These are phyloP conservation scores for Enteromius viviparus DNA, from an alignment of 2,797 vertebrate species.

Conservation along the genomic window DNA sequence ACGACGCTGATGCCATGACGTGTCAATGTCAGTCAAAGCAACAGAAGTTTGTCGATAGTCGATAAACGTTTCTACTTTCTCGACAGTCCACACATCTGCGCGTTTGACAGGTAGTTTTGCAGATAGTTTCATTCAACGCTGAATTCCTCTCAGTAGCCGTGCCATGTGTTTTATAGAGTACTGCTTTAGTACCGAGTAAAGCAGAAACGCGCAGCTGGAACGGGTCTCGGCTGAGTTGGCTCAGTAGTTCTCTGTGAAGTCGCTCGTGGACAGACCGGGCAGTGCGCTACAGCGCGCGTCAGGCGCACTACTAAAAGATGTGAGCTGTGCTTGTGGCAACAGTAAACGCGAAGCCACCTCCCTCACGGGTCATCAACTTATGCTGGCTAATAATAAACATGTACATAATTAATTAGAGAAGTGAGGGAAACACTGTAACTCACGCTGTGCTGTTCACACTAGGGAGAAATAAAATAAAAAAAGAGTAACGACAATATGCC, in stretches of 20 bases:
- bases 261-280: not conserved
- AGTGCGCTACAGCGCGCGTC: slow-evolving; percentile 14
- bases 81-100: slow-evolving; percentile 11
- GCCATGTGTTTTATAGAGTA: not conserved
- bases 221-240: not conserved
- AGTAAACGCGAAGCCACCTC: slow-evolving; percentile 32
- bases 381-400: slow-evolving; percentile 34
- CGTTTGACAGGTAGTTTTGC: not conserved
- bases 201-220: not conserved
- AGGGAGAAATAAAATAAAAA: not conserved
- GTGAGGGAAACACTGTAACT: not conserved
- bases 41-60: slow-evolving; percentile 27
- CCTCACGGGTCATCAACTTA: slow-evolving; percentile 19
- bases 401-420: not conserved
- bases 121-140: slow-evolving; percentile 7
- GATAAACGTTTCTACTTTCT: not conserved
- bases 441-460: not conserved
- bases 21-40: not conserved
- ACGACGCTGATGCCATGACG: slow-evolving; percentile 27
- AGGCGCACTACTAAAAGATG: not conserved
- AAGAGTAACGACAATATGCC: not conserved
- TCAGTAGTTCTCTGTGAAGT: slow-evolving; percentile 13
- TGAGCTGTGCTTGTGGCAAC: slow-evolving; percentile 11
- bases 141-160: not conserved
- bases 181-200: not conserved